A percentile compares a stretch with the other conserved stretches of the same genome.
Evolutionary conservation across 2,888 invertebrate species (phyloP).

Genomic region (Amphimallon solstitiale): DNA sequence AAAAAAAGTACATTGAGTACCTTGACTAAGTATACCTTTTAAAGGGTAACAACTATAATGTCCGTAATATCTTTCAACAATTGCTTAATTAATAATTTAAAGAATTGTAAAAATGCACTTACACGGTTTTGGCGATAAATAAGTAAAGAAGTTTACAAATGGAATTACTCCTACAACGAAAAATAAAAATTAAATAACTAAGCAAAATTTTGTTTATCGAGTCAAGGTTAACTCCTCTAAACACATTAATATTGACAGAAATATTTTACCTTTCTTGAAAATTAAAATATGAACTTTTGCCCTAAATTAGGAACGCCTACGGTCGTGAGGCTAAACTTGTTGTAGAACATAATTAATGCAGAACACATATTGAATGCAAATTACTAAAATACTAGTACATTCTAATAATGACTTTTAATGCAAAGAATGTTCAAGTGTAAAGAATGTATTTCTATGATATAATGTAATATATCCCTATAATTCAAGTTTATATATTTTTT

Average conservation of each 20-base stretch:
- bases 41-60: too few relatives aligned
- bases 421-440: too few relatives aligned
- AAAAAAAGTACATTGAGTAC: too few relatives aligned
- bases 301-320: slow-evolving; percentile 23
- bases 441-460: too few relatives aligned
- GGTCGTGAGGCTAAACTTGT: background rate
- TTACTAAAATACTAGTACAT: background rate
- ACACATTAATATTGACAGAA: slow-evolving; percentile 12
- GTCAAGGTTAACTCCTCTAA: slow-evolving; percentile 9
- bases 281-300: slow-evolving; percentile 14
- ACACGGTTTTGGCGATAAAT: too few relatives aligned
- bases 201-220: background rate
- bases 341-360: background rate
- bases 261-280: background rate
- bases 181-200: slow-evolving; percentile 4
- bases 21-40: too few relatives aligned
- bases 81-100: too few relatives aligned
- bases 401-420: background rate
- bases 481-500: too few relatives aligned
- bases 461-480: too few relatives aligned
- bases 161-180: background rate
- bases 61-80: too few relatives aligned
- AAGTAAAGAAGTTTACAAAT: too few relatives aligned
- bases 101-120: too few relatives aligned
- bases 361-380: slow-evolving; percentile 2